Evolutionary conservation across 2,113 vertebrate genomes (phyloP), one percentile per base, ranked within the genome.

Genomic region (Ariopsis seemanni): DNA sequence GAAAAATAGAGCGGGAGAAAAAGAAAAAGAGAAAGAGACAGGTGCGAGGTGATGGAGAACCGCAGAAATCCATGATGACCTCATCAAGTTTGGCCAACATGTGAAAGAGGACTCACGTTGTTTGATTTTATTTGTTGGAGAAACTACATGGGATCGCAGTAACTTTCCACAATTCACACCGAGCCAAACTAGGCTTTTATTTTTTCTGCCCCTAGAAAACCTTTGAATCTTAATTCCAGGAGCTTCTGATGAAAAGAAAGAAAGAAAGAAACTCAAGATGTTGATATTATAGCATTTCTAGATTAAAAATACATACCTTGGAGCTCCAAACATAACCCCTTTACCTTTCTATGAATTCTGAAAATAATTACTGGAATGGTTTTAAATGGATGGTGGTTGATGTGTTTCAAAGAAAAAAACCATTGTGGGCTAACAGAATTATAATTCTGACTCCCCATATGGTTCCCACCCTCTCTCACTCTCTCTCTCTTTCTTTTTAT

Each of bases 401-500:
- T 92, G 93, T 94, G 92, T 94, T 94, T 94, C 90, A 94, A 93
- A 93, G 90, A 27, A 55, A 55, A 55, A 92, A 93, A 92, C 86
- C 90, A 91, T 72, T 82, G 17, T 63, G 90, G 88, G 83, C 90
- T 89, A 91, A 92, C 81, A 90, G 55, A 80, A 25, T 82, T 81
- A 84, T 93, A 92, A 94, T 95, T 91, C 93, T 94, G 92, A 93
- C 55, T 94, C 92, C 93, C 93, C 93, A 91, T 88, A 80, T 83
- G 87, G 89, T 89, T 88, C 60, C 30, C 57, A 79, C 50, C 62
- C 75, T 55, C 42, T 53, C 52, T 77, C 84, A 25, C 48, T 52
- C 86, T 90, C 91, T 20, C 57, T 7, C 82, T 75, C 55, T 85
- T 12, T 78, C 65, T 71, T 78, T 79, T 34, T 71, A 10, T 92